Conservation (phyloP, 2,888 invertebrate species). For the Augiades crinisus region DNA sequence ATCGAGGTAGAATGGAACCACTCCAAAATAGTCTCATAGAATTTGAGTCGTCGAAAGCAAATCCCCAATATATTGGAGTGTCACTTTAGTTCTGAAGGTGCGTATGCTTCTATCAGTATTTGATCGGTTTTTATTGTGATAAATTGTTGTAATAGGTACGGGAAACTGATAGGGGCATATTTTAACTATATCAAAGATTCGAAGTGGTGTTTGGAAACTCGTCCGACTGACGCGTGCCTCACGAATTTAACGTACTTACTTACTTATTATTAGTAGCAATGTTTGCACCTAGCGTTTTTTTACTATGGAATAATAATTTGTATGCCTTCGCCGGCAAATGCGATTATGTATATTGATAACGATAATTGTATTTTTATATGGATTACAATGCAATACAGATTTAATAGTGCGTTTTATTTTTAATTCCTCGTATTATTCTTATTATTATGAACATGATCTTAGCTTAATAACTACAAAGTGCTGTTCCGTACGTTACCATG, state of each 20-base stretch:
- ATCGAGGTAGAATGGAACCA: background rate
- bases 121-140: conserved; percentile 18
- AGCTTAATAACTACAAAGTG: no score
- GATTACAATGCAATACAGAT: conserved; percentile 63
- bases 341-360: conserved; percentile 71
- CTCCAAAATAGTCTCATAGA: no score
- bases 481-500: no score
- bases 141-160: conserved; percentile 9
- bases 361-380: conserved; percentile 78
- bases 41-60: no score
- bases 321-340: conserved; percentile 64
- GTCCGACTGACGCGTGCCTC: conserved; percentile 51
- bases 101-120: conserved; percentile 17
- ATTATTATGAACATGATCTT: background rate
- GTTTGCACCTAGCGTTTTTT: conserved; percentile 59
- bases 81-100: background rate
- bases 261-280: conserved; percentile 63
- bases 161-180: conserved; percentile 8
- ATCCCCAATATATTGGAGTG: no score
- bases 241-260: conserved; percentile 43
- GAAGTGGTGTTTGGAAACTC: background rate
- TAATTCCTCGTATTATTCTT: background rate
- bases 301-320: conserved; percentile 47
- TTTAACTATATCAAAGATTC: conserved; percentile 1
- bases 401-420: conserved; percentile 45